Base-by-base conservation (phyloP, 2,888 invertebrate genomes). In the Entomobrya proxima region DNA sequence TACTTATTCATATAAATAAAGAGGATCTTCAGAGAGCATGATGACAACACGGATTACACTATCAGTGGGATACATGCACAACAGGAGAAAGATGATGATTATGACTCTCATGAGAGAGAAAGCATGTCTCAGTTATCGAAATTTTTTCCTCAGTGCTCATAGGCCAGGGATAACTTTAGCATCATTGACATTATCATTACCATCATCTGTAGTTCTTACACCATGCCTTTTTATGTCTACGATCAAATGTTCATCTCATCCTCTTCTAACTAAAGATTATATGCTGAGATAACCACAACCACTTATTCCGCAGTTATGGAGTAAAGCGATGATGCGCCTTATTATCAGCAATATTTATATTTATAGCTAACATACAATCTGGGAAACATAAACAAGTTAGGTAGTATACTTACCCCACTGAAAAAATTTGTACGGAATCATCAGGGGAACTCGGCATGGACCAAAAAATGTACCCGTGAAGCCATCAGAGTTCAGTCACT, bases 81-180 rank as follows among this genome's bases (percentile, higher is more conserved):
- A 44, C 30, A 35, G 30, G 21, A 44, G 58, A 85, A 32, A 37
- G 69, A 55, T 58, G 78, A 75, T 58, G 37, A 84, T 78, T 84
- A 72, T 78, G 52, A 18, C 69, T 78, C 78, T 85, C 84, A 5
- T 35, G 61, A 37, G 74, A 78, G 81, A 40, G 67, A 40, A 40
- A 18, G 21, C 15, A 58, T 85, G 84, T 85, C 84, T 85, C 84
- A 85, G 84, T 77, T 69, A 84, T 69, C 52, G 67, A 69, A 67
- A 47, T 84, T 77, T 58, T 76, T 85, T 85, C 85, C 74, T 85
- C 85, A 85, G 72, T 7, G 40, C 30, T 79, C 21, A 40, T 86
- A 86, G 77, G 86, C 67, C 86, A 86, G 86, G 86, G 86, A 86
- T 81, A 86, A 82, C 86, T 82, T 86, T 21, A 61, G 72, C 86